Conservation (phyloP, 2,113 vertebrate genomes). For the Aramus guarauna region DNA sequence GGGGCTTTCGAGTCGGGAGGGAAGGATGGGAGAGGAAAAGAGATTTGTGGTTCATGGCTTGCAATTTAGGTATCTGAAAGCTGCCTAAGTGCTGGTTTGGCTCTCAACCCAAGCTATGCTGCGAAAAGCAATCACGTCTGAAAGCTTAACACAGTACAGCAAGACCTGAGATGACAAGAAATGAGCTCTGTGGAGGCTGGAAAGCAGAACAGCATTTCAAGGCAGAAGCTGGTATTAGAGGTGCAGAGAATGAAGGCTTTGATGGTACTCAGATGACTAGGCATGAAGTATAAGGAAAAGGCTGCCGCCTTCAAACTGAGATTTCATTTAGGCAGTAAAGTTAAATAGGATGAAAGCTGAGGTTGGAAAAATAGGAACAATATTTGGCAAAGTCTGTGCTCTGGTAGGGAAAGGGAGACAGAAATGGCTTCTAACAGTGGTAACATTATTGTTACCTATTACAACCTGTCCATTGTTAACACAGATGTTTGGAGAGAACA, state of each 20-base stretch:
- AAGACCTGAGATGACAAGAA: not conserved
- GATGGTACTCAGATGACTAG: not conserved
- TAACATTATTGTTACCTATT: not conserved
- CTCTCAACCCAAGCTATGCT: not conserved
- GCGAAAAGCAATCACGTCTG: not conserved
- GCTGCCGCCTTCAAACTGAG: not conserved
- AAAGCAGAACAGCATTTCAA: not conserved
- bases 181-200: not conserved
- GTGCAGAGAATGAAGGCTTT: not conserved
- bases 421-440: not conserved
- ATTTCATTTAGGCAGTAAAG: not conserved
- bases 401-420: not conserved
- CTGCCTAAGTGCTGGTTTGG: constrained; percentile 29
- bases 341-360: not conserved
- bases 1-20: not conserved
- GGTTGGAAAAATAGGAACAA: not conserved
- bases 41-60: not conserved
- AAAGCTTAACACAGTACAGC: not conserved
- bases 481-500: not conserved
- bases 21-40: not conserved
- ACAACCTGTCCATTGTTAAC: not conserved
- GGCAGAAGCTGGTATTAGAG: not conserved
- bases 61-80: not conserved
- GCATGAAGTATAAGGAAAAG: not conserved
- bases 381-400: not conserved